Evolutionary conservation across 2,113 vertebrate genomes (phyloP), one percentile per base, ranked within the genome.

Genomic region (Pedionomus torquatus): DNA sequence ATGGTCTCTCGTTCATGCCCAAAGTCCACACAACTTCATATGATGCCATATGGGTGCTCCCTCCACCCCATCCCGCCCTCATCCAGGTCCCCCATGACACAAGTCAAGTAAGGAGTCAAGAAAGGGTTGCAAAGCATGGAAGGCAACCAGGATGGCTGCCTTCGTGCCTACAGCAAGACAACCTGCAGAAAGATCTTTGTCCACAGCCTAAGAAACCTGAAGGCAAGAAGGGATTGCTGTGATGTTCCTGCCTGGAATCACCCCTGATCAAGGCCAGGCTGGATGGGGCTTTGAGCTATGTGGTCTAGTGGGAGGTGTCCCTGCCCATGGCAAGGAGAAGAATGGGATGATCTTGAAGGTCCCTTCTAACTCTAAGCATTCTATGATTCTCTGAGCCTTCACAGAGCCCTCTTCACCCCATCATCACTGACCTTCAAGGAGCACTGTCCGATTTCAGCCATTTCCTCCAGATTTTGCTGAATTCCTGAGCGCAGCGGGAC

Each of bases 1-100:
- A 0, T 0, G 0, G 37, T 33, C 9, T 83, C 82, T 52, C 0
- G 0, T 10, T 55, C 4, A 0, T 33, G 23, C 25, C 49, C 37
- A 18, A 76, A 70, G n/a, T 14, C 39, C 4, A 0, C 6, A 11
- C 11, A 25, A 12, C 11, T 24, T 49, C 28, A 2, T 31, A n/a
- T 2, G 18, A 8, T 1, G 3, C 35, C 17, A 1, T 0, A 0
- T 11, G 14, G 10, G 3, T 7, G 6, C 11, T 84, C 28, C 25
- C 20, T 48, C 64, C 7, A 19, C 20, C 74, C 60, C 2, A 4
- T 5, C 28, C 60, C 41, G 44, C 8, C 5, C 8, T 17, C 35
- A 44, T 8, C 48, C 75, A 19, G 4, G 1, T 57, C 21, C 11
- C 25, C 16, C 4, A 3, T 0, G 2, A 4, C 2, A 17, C 4